A percentile compares a stretch with the other conserved stretches of the same genome.
Conservation (phyloP, 2,113 vertebrate species). For the Chaetodon trifascialis region DNA sequence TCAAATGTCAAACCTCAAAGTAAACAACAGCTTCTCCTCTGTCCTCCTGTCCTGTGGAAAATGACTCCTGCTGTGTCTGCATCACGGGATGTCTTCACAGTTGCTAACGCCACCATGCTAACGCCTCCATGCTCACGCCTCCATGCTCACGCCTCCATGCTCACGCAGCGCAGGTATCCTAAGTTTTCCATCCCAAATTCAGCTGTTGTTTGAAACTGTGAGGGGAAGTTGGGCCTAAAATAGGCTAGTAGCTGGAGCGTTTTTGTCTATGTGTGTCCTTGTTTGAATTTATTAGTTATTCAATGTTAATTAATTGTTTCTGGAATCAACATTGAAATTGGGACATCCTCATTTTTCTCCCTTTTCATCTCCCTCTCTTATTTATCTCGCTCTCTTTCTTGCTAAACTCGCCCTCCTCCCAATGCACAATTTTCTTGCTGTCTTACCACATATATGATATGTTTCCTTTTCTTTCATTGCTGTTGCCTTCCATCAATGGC, state of each 20-base stretch:
- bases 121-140: background rate
- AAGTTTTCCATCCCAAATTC: background rate
- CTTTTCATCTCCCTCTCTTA: background rate
- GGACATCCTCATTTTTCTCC: background rate
- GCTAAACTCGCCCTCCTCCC: background rate
- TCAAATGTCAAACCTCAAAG: conserved; percentile 21
- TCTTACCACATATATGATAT: background rate
- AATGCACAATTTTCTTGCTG: background rate
- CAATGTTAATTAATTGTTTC: conserved; percentile 13
- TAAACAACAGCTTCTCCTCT: conserved; percentile 50
- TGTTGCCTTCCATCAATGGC: conserved; percentile 21
- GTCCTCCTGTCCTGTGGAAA: conserved; percentile 26
- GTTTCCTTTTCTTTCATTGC: conserved; percentile 11
- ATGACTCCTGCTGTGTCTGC: background rate
- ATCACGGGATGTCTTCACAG: conserved; percentile 19
- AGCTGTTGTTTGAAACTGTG: background rate
- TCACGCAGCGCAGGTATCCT: background rate
- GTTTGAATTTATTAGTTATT: background rate
- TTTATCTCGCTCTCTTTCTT: background rate
- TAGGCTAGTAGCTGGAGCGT: background rate
- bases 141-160: background rate
- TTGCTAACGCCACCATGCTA: background rate
- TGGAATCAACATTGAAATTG: conserved; percentile 4
- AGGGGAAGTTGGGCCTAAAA: background rate
- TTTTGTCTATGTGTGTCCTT: background rate